Conservation (phyloP, 2,797 vertebrate species). For the Lithobates pipiens region DNA sequence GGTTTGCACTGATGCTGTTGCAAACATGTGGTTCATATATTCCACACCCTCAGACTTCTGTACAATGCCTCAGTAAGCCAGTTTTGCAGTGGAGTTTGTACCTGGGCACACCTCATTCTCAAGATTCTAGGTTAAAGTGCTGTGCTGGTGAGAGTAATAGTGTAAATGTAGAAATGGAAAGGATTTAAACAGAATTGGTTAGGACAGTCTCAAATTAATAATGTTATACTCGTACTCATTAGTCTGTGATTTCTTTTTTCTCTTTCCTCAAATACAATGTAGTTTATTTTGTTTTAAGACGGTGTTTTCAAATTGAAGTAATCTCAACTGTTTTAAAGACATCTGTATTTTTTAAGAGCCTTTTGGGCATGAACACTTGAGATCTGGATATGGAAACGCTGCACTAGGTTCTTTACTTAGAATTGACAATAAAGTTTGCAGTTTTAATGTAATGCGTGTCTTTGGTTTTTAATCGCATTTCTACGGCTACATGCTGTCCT, state of each 20-base stretch:
- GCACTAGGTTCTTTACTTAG: background rate
- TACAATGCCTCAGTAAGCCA: background rate
- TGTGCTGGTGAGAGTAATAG: no score
- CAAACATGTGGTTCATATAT: background rate
- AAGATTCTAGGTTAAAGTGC: background rate
- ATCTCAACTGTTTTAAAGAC: background rate
- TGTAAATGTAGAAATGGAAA: background rate
- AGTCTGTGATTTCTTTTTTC: background rate
- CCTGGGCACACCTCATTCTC: background rate
- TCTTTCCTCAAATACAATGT: conserved; percentile 17
- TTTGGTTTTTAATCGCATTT: background rate
- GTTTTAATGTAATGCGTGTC: background rate
- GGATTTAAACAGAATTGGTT: background rate
- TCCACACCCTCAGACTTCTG: background rate
- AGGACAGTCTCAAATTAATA: background rate
- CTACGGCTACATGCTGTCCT: no score
- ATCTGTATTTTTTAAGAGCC: background rate
- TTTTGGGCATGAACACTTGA: background rate
- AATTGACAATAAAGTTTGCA: conserved; percentile 30
- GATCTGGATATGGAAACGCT: background rate
- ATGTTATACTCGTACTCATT: background rate
- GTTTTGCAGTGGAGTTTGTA: background rate
- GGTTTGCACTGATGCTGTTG: background rate
- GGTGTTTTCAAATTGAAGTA: background rate
- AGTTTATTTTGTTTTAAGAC: conserved; percentile 2